Conservation (phyloP, 2,113 vertebrate species). For the Alexandromys fortis region DNA sequence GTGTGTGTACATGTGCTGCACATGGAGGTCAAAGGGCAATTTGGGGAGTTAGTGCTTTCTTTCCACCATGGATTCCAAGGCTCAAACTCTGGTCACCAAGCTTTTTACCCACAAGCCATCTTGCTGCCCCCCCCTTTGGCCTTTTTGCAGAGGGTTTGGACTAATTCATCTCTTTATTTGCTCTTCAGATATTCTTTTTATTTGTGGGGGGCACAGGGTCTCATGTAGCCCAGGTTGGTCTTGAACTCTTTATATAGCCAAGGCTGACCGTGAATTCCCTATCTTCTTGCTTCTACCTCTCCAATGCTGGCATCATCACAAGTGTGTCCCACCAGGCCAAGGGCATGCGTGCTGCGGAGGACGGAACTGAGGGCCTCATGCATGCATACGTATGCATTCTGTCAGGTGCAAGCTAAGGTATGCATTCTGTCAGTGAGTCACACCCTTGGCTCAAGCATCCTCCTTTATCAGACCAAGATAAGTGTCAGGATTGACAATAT, state of each 20-base stretch:
- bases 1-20: background rate
- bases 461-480: background rate
- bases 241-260: background rate
- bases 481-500: background rate
- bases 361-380: background rate
- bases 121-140: background rate
- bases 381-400: background rate
- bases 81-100: background rate
- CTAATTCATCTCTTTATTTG: background rate
- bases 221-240: background rate
- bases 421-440: background rate
- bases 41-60: background rate
- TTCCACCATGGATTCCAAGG: background rate
- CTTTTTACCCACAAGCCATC: background rate
- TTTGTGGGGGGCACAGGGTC: background rate
- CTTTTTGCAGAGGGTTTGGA: background rate
- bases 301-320: background rate
- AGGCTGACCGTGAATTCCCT: background rate
- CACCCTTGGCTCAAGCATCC: background rate
- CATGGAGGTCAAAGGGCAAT: background rate
- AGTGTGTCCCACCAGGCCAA: background rate
- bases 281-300: too few relatives aligned
- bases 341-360: background rate
- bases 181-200: slow-evolving; percentile 10
- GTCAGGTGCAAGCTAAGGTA: background rate